Evolutionary conservation across 2,113 vertebrate genomes (phyloP), one percentile per base, ranked within the genome.

Genomic region (Crotalus helleri): DNA sequence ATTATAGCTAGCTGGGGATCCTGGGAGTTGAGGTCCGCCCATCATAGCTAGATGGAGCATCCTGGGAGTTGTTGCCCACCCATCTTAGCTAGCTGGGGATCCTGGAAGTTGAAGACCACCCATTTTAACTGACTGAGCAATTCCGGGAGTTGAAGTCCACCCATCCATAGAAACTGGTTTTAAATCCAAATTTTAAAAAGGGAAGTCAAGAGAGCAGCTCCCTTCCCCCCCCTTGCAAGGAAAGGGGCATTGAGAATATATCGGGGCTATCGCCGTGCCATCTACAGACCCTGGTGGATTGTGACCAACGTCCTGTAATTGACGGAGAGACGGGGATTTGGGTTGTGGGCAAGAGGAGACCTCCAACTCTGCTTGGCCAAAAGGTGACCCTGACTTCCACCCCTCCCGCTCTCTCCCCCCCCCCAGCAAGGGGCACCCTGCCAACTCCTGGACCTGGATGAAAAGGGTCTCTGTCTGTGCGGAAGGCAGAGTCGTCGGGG

Each of bases 361-460:
- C 24, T 12, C 33, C 33, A 19, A 9, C 39, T 44, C 8, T 21
- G 3, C 44, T 49, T 49, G 85, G 39, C 21, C 85, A 87, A n/a
- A 55, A 17, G n/a, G 29, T 33, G 29, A 24, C 24, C 49, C 49
- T 29, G 44, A 0, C 46, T 87, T 23, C 3, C 21, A 3, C 8
- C 19, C 7, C 21, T 1, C 21, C n/a, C 12, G 1, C n/a, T 29
- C 44, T 2, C 6, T 3, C 1, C 3, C 46, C 44, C 2, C 44
- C 44, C 23, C 23, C 3, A 11, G 44, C 12, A 74, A 26, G 44
- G 21, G 46, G 69, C n/a, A 33, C 11, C 29, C n/a, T 26, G 9
- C 46, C 46, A 49, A 4, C 23, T 87, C 9, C 46, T 87, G 21
- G 23, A 2, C 7, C 46, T 15, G 24, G 85, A 51, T 87, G 46